Evolutionary conservation across 2,888 invertebrate genomes (phyloP).

Genomic region (Xanthia icteritia): DNA sequence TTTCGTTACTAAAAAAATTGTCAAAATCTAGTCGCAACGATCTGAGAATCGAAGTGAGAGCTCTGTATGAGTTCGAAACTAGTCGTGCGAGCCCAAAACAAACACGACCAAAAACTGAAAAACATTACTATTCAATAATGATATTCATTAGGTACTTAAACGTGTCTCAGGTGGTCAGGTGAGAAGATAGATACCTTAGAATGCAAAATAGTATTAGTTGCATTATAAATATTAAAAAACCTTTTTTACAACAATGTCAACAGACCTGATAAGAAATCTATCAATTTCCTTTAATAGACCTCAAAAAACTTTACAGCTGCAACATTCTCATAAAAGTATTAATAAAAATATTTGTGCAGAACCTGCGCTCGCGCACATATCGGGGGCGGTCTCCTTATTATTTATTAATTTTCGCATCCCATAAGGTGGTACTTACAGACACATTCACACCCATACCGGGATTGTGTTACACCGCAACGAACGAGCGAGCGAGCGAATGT

Average conservation of each 20-base stretch:
- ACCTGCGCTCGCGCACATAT: conserved; percentile 38
- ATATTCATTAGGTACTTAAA: too few species aligned
- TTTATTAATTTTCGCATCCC: conserved; percentile 86
- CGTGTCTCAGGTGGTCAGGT: too few species aligned
- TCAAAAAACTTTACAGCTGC: conserved; percentile 46
- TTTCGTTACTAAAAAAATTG: too few species aligned
- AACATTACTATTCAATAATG: too few species aligned
- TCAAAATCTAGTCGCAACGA: too few species aligned
- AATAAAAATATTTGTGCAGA: conserved; percentile 57
- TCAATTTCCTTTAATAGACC: conserved; percentile 3
- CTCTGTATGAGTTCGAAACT: too few species aligned
- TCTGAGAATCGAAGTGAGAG: too few species aligned
- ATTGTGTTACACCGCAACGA: conserved; percentile 75
- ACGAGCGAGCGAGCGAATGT: conserved; percentile 24
- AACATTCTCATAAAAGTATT: conserved; percentile 34
- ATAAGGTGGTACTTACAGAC: conserved; percentile 78
- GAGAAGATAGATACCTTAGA: too few species aligned
- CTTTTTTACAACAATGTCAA: conserved; percentile 11
- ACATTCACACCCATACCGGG: conserved; percentile 81
- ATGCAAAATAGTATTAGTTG: background rate
- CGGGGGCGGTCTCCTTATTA: conserved; percentile 75
- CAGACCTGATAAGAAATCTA: conserved; percentile 20
- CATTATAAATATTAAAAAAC: background rate
- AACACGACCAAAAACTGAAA: too few species aligned
- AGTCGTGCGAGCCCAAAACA: too few species aligned